phyloP scores from a whole-genome alignment of 2,888 invertebrate species.

The Coremacera marginata region DNA sequence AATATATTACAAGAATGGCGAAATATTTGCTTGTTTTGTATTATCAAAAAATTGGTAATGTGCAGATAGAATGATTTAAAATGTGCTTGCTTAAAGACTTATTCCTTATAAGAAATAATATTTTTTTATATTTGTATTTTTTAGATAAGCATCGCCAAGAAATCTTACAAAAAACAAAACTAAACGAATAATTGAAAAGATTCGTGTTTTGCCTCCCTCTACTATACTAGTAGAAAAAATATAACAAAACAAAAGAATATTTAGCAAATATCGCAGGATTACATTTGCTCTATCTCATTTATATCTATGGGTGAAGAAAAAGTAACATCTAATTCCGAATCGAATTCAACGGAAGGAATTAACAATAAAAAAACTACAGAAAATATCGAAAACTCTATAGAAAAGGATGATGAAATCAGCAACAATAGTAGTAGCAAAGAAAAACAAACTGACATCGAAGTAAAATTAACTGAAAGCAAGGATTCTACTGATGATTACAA shows the following conservation, averaged over 20 bases:
- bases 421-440: slow-evolving; percentile 17
- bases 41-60: too few relatives aligned
- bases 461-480: slow-evolving; percentile 25
- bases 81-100: too few relatives aligned
- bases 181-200: too few relatives aligned
- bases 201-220: background rate
- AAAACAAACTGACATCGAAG: background rate
- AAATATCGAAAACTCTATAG: slow-evolving; percentile 8
- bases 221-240: background rate
- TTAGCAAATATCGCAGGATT: slow-evolving; percentile 13
- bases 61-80: too few relatives aligned
- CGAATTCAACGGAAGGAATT: slow-evolving; percentile 43
- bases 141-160: background rate
- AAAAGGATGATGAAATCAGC: slow-evolving; percentile 13
- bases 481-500: slow-evolving; percentile 26
- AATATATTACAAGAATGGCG: too few relatives aligned
- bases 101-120: too few relatives aligned
- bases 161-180: too few relatives aligned
- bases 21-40: too few relatives aligned
- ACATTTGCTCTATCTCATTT: slow-evolving; percentile 21
- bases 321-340: slow-evolving; percentile 43
- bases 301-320: slow-evolving; percentile 46
- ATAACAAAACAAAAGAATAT: background rate
- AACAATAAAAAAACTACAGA: slow-evolving; percentile 25
- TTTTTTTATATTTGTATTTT: background rate